Evolutionary conservation across 2,113 vertebrate species (phyloP).

Genomic region (Epinephelus cyanopodus): DNA sequence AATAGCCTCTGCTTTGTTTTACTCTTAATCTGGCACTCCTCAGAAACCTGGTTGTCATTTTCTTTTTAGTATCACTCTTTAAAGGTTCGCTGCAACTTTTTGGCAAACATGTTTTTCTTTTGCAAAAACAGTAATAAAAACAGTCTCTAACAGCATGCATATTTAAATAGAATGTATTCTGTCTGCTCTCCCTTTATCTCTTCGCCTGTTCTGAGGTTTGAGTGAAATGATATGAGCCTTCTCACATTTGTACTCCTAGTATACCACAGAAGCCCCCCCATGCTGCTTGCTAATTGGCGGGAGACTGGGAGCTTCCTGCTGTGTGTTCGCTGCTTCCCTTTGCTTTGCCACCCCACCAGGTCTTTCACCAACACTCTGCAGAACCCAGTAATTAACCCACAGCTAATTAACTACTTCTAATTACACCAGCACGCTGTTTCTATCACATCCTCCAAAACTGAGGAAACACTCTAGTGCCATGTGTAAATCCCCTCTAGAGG

Average conservation of each 20-base stretch:
- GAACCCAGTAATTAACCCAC: slow-evolving; percentile 97
- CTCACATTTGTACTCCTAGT: slow-evolving; percentile 74
- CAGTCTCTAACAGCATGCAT: slow-evolving; percentile 53
- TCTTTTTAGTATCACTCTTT: slow-evolving; percentile 32
- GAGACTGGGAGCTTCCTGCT: slow-evolving; percentile 87
- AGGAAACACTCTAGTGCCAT: slow-evolving; percentile 74
- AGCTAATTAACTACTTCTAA: slow-evolving; percentile 99
- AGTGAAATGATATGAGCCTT: slow-evolving; percentile 68
- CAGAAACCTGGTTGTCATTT: slow-evolving; percentile 22
- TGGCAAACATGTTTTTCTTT: slow-evolving; percentile 47
- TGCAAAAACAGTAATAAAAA: slow-evolving; percentile 50
- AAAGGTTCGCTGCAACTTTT: slow-evolving; percentile 53
- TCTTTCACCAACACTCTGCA: slow-evolving; percentile 80
- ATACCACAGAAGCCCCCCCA: slow-evolving; percentile 63
- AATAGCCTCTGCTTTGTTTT: slow-evolving; percentile 49
- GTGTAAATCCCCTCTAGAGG: slow-evolving; percentile 61
- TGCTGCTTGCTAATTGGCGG: slow-evolving; percentile 86
- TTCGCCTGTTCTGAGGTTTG: slow-evolving; percentile 40
- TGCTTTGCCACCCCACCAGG: slow-evolving; percentile 81
- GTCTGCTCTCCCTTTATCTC: slow-evolving; percentile 45
- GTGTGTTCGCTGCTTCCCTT: slow-evolving; percentile 80
- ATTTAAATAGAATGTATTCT: slow-evolving; percentile 67
- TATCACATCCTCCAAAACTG: slow-evolving; percentile 91
- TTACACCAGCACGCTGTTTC: slow-evolving; percentile 93
- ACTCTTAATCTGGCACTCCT: slow-evolving; percentile 35